These are phyloP conservation scores for Drosophila orena DNA, from an alignment of 1,140 invertebrate genomes.

Conservation along the genomic window DNA sequence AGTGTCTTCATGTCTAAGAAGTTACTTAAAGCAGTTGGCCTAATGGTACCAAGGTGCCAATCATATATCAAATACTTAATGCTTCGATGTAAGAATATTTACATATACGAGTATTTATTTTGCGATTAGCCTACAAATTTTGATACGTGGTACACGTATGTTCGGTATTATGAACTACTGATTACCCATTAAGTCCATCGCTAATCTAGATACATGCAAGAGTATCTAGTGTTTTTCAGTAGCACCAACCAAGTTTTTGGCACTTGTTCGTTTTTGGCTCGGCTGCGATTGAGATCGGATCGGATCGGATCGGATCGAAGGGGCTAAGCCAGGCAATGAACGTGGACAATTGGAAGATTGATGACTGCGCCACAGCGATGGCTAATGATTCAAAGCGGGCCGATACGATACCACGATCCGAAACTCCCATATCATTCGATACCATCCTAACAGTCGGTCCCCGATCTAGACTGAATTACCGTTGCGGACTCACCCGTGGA, in stretches of 20 bases:
- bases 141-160: too few relatives aligned
- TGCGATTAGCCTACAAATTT: not conserved
- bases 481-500: conserved; percentile 17
- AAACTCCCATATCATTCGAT: conserved; percentile 1
- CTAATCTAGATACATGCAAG: not conserved
- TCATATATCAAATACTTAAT: not conserved
- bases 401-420: conserved; percentile 5
- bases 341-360: conserved; percentile 69
- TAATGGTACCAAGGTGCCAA: not conserved
- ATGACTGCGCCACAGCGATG: conserved; percentile 41
- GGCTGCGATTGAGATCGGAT: conserved; percentile 19
- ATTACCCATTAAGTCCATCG: too few relatives aligned
- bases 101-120: not conserved
- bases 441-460: conserved; percentile 4
- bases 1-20: not conserved
- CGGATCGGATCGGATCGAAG: conserved; percentile 11
- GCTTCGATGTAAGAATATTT: too few relatives aligned
- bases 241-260: not conserved
- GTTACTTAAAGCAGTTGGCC: not conserved
- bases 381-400: conserved; percentile 65
- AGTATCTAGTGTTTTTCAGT: conserved; percentile 25
- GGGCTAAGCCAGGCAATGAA: conserved; percentile 27
- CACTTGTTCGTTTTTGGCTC: conserved; percentile 19
- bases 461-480: conserved; percentile 16
- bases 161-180: too few relatives aligned